Evolutionary conservation across 2,888 invertebrate genomes (phyloP), one percentile per base, ranked within the genome.

Genomic region (Allophyes oxyacanthae): DNA sequence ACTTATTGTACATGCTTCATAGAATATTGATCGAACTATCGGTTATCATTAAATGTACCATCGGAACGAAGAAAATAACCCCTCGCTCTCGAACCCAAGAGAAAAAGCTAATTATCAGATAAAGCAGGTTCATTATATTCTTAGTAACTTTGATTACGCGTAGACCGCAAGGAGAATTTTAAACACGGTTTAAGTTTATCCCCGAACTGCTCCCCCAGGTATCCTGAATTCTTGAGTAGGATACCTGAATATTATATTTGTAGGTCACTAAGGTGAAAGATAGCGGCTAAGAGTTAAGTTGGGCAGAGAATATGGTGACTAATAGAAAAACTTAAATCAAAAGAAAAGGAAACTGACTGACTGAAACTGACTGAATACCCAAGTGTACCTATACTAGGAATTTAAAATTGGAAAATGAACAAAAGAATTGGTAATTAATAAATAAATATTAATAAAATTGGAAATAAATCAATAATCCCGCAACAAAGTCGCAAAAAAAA

Each of bases 91-190:
- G 11, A 61, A 7, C 10, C 14, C 32, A 33, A 20, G 36, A 26
- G 15, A 14, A 41, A 20, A 42, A 42, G 14, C 26, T 34, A 41
- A 36, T 28, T 51, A 58, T 41, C 41, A 46, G 57, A 53, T 52
- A 45, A 55, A 58, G 43, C 40, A 42, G 38, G 33, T 53, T 71
- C 59, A 64, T 72, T 72, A 70, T 61, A 72, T 51, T 64, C 52
- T 40, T 46, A 38, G 45, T 36, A 67, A 72, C 52, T 72, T 71
- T 56, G 72, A 71, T 67, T 64, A 61, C 60, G 36, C 6, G 32
- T 43, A 46, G 48, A 45, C 46, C 67, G 59, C 68, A 50, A 55
- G 40, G 48, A 46, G 60, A 72, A 71, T 71, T 71, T 68, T 58
- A 68, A 64, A 55, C 57, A 44, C 42, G 33, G 44, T 55, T 61